Percentiles rank a stretch among this genome's conserved stretches.
Conservation (phyloP, 1,140 invertebrate species). For the Meloidogyne floridensis region DNA sequence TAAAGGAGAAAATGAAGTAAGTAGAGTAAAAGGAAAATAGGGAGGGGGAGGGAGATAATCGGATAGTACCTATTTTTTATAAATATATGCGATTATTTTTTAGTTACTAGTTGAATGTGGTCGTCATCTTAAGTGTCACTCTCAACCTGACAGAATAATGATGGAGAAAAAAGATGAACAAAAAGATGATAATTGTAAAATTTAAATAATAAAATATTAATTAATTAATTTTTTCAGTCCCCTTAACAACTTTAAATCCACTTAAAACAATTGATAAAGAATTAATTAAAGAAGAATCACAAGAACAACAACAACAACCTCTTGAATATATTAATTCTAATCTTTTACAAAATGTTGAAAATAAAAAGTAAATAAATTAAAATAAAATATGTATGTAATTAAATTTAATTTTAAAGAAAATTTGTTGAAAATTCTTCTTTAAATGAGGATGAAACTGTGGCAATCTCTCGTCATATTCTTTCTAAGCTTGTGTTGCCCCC, state of each 20-base stretch:
- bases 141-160: not conserved
- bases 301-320: constrained; percentile 4
- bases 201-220: not conserved
- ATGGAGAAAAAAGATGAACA: not conserved
- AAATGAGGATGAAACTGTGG: not conserved
- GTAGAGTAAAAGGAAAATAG: no score
- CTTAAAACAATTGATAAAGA: not conserved
- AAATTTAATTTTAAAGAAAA: no score
- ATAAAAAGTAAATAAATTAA: not conserved
- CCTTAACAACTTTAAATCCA: not conserved
- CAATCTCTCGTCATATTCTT: not conserved
- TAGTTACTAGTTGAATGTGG: constrained; percentile 61
- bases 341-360: not conserved
- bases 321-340: constrained; percentile 33
- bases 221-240: not conserved
- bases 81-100: not conserved
- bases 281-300: not conserved
- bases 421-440: not conserved
- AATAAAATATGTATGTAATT: not conserved
- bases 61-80: no score
- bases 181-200: constrained; percentile 27
- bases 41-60: no score
- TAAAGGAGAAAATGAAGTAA: no score
- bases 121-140: constrained; percentile 36
- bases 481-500: not conserved